Percentiles rank a stretch among this genome's conserved stretches.
phyloP scores from a whole-genome alignment of 1,140 invertebrate species.

The Pissodes strobi region DNA sequence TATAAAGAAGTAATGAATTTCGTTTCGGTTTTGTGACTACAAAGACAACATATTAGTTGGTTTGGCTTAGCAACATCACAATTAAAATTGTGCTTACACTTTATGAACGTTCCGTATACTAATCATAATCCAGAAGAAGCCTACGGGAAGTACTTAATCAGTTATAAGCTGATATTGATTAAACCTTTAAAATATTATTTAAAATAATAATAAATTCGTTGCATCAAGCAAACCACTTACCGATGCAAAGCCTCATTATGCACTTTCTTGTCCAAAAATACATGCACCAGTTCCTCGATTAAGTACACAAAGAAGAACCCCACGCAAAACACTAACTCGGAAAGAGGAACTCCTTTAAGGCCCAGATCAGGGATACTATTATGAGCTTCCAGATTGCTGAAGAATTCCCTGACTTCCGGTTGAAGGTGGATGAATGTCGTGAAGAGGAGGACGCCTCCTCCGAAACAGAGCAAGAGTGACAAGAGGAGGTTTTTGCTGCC shows the following conservation, averaged over 20 bases:
- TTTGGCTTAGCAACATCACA: too few species aligned
- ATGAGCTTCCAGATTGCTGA: constrained; percentile 54
- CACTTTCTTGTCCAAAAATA: constrained; percentile 59
- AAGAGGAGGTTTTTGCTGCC: constrained; percentile 59
- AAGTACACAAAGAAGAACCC: constrained; percentile 78
- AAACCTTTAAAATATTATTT: too few species aligned
- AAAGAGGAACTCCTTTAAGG: constrained; percentile 59
- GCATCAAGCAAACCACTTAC: too few species aligned
- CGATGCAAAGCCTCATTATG: constrained; percentile 61
- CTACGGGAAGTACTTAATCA: too few species aligned
- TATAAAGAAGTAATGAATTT: too few species aligned
- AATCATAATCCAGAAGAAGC: too few species aligned
- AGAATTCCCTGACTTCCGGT: constrained; percentile 70
- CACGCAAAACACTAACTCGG: constrained; percentile 69
- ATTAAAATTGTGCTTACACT: too few species aligned
- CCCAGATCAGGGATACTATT: constrained; percentile 54
- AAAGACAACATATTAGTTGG: too few species aligned
- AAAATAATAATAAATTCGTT: too few species aligned
- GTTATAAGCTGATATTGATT: too few species aligned
- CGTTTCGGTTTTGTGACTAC: too few species aligned
- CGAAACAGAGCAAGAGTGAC: constrained; percentile 73
- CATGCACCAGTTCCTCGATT: constrained; percentile 72
- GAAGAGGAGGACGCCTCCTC: constrained; percentile 79
- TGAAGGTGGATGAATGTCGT: constrained; percentile 79
- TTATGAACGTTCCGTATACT: too few species aligned